phyloP scores from a whole-genome alignment of 1,140 invertebrate genomes.

The Heliconius hewitsoni region DNA sequence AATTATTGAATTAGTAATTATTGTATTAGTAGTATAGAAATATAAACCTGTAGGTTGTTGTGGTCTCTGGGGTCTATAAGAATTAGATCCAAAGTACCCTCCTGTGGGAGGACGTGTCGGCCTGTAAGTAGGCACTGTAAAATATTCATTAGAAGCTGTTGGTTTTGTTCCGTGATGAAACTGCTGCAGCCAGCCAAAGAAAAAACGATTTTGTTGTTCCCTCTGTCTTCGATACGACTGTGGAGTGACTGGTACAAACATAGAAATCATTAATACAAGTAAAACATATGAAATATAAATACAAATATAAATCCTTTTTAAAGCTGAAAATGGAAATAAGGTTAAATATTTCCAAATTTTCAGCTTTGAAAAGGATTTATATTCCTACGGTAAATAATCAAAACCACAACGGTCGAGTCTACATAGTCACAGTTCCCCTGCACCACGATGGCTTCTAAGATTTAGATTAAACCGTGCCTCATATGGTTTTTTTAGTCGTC shows the following conservation, averaged over 20 bases:
- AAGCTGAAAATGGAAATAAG: no score
- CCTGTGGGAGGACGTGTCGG: conserved; percentile 57
- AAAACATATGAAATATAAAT: background rate
- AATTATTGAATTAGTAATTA: background rate
- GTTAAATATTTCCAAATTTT: no score
- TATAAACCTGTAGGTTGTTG: conserved; percentile 56
- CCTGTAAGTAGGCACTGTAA: conserved; percentile 29
- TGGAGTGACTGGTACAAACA: conserved; percentile 43
- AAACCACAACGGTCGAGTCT: no score
- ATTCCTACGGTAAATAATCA: no score
- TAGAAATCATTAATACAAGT: background rate
- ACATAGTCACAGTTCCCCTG: no score
- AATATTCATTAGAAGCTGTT: conserved; percentile 1
- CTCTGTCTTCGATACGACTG: conserved; percentile 46
- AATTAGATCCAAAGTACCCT: conserved; percentile 58
- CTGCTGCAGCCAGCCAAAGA: conserved; percentile 35
- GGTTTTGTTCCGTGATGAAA: conserved; percentile 8
- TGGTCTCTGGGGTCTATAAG: conserved; percentile 52
- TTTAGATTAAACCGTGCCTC: no score
- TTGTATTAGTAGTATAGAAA: background rate
- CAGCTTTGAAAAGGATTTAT: no score
- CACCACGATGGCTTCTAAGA: no score
- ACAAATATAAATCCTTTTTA: no score
- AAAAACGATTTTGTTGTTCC: conserved; percentile 41
- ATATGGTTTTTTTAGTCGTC: no score